Conservation (phyloP, 1,140 invertebrate genomes). For the Wasmannia auropunctata region DNA sequence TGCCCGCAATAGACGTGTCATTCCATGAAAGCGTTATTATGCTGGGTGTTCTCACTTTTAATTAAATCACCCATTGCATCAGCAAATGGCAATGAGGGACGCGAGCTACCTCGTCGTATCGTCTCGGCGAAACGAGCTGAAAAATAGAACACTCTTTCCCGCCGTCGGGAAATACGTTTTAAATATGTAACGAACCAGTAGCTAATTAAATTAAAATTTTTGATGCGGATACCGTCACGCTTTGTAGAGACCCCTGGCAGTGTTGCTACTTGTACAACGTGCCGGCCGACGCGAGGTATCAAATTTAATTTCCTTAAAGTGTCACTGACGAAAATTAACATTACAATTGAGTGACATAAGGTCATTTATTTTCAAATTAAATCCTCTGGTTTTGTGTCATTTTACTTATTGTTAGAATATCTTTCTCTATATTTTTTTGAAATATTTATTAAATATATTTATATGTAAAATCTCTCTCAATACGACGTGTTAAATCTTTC, state of each 20-base stretch:
- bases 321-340: background rate
- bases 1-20: background rate
- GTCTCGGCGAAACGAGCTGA: constrained; percentile 8
- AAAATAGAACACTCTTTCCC: constrained; percentile 20
- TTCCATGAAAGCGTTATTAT: constrained; percentile 8
- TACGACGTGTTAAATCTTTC: background rate
- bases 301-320: constrained; percentile 29
- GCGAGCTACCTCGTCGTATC: constrained; percentile 28
- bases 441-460: background rate
- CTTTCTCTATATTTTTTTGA: background rate
- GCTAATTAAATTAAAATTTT: constrained; percentile 54
- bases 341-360: background rate
- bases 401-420: background rate
- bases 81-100: constrained; percentile 65
- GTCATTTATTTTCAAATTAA: background rate
- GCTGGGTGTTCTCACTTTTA: constrained; percentile 40
- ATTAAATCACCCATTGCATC: constrained; percentile 64
- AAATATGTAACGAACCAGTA: constrained; percentile 32
- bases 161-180: constrained; percentile 12
- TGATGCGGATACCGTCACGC: background rate
- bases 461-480: background rate
- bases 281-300: background rate
- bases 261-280: background rate
- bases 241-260: background rate
- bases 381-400: background rate